A percentile compares a stretch with the other conserved stretches of the same genome.
Conservation (phyloP, 2,113 vertebrate genomes). For the Pycnonotus jocosus region DNA sequence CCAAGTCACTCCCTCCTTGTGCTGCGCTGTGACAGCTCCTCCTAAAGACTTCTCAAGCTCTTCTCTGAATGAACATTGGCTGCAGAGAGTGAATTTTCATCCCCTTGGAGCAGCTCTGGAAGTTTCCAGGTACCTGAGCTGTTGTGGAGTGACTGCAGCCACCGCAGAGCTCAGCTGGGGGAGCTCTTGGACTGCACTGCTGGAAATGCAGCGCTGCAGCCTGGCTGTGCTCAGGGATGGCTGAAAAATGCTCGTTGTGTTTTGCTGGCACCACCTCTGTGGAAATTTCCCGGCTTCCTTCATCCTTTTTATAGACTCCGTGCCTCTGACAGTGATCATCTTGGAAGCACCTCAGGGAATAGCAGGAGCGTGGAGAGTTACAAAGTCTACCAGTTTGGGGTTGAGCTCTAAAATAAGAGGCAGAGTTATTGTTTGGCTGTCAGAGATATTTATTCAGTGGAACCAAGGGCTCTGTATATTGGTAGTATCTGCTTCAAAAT, state of each 20-base stretch:
- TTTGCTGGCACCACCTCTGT: background rate
- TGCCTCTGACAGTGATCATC: constrained; percentile 33
- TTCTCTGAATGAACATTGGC: background rate
- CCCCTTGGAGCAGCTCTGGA: background rate
- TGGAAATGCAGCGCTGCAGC: background rate
- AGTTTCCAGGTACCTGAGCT: background rate
- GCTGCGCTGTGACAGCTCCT: background rate
- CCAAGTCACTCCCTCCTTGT: background rate
- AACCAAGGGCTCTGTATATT: background rate
- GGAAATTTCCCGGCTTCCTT: constrained; percentile 57
- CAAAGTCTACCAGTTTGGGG: constrained; percentile 15
- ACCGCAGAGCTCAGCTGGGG: constrained; percentile 28
- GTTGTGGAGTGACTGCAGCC: background rate
- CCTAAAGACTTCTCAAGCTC: background rate
- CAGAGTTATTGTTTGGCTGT: constrained; percentile 12
- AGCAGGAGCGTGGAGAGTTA: constrained; percentile 28
- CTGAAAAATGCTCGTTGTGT: background rate
- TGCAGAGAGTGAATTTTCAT: background rate
- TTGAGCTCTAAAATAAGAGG: constrained; percentile 25
- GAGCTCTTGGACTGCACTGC: background rate
- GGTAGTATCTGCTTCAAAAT: background rate
- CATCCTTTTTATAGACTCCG: constrained; percentile 59
- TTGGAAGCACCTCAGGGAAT: constrained; percentile 11
- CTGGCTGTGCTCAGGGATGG: background rate
- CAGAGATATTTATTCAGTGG: constrained; percentile 28